phyloP scores from a whole-genome alignment of 2,113 vertebrate species.

The Murina feae region DNA sequence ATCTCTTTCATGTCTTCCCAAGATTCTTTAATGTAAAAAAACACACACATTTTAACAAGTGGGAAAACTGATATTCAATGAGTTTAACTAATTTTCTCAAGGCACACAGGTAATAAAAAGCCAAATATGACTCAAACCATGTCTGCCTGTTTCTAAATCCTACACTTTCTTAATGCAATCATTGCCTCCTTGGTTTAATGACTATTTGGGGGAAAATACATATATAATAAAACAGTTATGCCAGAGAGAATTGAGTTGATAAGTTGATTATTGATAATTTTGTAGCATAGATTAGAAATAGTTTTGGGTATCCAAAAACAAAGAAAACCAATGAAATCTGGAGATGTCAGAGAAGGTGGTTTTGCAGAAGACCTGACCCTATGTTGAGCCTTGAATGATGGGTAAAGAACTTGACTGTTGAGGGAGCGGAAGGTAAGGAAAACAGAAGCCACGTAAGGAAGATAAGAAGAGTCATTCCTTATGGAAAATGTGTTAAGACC shows the following conservation, averaged over 20 bases:
- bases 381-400: neutral
- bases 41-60: neutral
- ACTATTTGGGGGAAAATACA: neutral
- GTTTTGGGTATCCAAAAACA: neutral
- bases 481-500: neutral
- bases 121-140: neutral
- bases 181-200: neutral
- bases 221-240: neutral
- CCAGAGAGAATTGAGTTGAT: neutral
- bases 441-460: neutral
- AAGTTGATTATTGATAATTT: neutral
- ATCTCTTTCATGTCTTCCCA: neutral
- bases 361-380: neutral
- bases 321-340: neutral
- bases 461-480: neutral
- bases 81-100: conserved; percentile 15
- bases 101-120: neutral
- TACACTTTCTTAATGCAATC: neutral
- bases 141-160: neutral
- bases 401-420: neutral
- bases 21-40: neutral
- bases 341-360: neutral
- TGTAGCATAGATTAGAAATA: neutral
- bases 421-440: neutral
- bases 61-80: neutral